A percentile compares a stretch with the other conserved stretches of the same genome.
These are phyloP conservation scores for Melitaea cinxia DNA, from an alignment of 1,140 invertebrate species.

Conservation along the genomic window DNA sequence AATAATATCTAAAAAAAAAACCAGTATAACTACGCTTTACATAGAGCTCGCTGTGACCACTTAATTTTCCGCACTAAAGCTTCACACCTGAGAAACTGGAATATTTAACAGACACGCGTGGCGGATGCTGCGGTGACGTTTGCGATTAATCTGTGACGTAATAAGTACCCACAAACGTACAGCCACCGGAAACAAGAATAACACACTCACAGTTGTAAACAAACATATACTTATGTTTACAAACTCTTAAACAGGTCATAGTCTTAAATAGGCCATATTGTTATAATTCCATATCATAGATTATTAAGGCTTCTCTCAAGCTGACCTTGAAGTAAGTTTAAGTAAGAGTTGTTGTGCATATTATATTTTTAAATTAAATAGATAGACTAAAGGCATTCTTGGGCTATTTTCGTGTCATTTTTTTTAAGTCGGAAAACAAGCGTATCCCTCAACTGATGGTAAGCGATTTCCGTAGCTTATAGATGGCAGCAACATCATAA, in stretches of 20 bases:
- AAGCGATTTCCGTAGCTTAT: too few species aligned
- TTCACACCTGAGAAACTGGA: constrained; percentile 20
- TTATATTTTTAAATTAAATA: too few species aligned
- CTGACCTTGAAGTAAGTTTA: too few species aligned
- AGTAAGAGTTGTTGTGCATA: too few species aligned
- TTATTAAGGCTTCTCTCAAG: too few species aligned
- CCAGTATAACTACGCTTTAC: constrained; percentile 1
- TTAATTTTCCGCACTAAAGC: constrained; percentile 24
- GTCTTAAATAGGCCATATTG: neutral
- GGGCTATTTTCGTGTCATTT: too few species aligned
- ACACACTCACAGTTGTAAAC: neutral
- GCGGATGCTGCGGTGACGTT: constrained; percentile 1
- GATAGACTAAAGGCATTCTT: too few species aligned
- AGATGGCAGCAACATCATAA: too few species aligned
- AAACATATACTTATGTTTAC: neutral
- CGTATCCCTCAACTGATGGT: too few species aligned
- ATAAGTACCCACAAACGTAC: neutral
- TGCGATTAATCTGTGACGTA: constrained; percentile 9
- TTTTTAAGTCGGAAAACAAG: too few species aligned
- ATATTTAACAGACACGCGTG: constrained; percentile 8
- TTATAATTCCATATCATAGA: too few species aligned
- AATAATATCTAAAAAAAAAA: too few species aligned
- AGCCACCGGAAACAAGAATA: neutral
- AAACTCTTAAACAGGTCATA: neutral
- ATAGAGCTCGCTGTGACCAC: constrained; percentile 16